phyloP scores from a whole-genome alignment of 1,140 invertebrate genomes.

The Archivesica marissinica region DNA sequence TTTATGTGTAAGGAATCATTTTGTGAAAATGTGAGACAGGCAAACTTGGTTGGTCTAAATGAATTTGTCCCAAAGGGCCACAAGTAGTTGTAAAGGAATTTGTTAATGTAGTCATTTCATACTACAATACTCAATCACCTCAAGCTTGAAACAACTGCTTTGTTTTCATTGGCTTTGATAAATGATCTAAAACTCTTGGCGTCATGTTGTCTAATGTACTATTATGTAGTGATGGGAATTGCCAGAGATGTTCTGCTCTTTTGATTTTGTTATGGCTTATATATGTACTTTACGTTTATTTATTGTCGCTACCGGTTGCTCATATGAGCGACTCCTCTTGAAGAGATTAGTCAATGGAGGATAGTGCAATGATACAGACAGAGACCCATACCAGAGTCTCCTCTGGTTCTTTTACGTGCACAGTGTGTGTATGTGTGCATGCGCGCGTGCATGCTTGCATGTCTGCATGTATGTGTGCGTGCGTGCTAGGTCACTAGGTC shows the following conservation, averaged over 20 bases:
- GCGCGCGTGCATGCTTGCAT: too few relatives aligned
- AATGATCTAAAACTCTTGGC: slow-evolving; percentile 23
- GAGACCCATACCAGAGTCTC: neutral
- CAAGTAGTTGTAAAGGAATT: slow-evolving; percentile 7
- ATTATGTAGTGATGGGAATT: slow-evolving; percentile 10
- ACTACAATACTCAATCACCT: neutral
- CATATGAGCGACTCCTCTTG: too few relatives aligned
- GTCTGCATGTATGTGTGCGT: too few relatives aligned
- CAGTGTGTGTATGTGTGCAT: neutral
- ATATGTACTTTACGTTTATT: neutral
- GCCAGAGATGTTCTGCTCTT: neutral
- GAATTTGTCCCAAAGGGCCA: slow-evolving; percentile 17
- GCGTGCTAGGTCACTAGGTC: too few relatives aligned
- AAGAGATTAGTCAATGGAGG: too few relatives aligned
- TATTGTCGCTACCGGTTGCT: neutral
- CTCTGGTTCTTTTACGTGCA: neutral
- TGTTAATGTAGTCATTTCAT: slow-evolving; percentile 36
- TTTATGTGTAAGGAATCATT: neutral
- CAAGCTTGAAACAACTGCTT: slow-evolving; percentile 17
- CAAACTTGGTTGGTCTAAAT: neutral
- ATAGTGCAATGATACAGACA: neutral
- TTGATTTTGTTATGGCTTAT: neutral
- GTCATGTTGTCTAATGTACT: slow-evolving; percentile 34
- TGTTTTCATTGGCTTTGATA: slow-evolving; percentile 46
- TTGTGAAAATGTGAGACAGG: neutral